These are phyloP conservation scores for Sinelater perroti DNA, from an alignment of 2,888 invertebrate genomes.

Conservation along the genomic window DNA sequence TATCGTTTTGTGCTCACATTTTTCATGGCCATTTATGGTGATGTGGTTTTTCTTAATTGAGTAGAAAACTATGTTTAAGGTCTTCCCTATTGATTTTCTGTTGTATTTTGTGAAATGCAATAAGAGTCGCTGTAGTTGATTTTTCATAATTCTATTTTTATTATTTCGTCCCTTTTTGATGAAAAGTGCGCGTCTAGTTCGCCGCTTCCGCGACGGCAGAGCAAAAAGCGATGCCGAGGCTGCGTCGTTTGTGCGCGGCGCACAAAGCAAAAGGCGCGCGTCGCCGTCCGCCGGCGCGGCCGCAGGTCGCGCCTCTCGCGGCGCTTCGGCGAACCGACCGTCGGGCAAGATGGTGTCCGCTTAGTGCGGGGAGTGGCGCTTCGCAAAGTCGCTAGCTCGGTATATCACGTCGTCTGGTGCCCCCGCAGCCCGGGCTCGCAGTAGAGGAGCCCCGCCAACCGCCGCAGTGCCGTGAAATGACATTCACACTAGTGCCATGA, in stretches of 20 bases:
- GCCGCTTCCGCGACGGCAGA: no score
- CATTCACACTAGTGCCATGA: constrained; percentile 43
- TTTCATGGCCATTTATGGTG: no score
- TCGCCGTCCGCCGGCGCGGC: constrained; percentile 26
- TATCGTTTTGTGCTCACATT: no score
- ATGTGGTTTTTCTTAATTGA: no score
- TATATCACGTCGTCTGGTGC: constrained; percentile 40
- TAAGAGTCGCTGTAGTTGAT: no score
- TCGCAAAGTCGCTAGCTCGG: constrained; percentile 37
- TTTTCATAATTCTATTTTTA: no score
- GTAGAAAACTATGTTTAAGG: no score
- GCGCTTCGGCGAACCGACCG: constrained; percentile 40
- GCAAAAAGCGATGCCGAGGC: no score
- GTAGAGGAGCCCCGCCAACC: constrained; percentile 35
- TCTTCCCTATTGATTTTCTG: no score
- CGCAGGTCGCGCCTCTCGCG: constrained; percentile 42
- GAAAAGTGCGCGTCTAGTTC: no score
- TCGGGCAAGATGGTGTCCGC: constrained; percentile 49
- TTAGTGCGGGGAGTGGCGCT: constrained; percentile 50
- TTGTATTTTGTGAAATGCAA: no score
- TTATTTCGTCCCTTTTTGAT: no score
- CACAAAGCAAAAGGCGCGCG: constrained; percentile 23
- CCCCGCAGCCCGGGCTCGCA: constrained; percentile 33
- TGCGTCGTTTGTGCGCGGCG: constrained; percentile 2
- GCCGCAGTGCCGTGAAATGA: constrained; percentile 41